Evolutionary conservation across 2,797 vertebrate genomes (phyloP), one percentile per base, ranked within the genome.

Genomic region (Rhabdomys pumilio): DNA sequence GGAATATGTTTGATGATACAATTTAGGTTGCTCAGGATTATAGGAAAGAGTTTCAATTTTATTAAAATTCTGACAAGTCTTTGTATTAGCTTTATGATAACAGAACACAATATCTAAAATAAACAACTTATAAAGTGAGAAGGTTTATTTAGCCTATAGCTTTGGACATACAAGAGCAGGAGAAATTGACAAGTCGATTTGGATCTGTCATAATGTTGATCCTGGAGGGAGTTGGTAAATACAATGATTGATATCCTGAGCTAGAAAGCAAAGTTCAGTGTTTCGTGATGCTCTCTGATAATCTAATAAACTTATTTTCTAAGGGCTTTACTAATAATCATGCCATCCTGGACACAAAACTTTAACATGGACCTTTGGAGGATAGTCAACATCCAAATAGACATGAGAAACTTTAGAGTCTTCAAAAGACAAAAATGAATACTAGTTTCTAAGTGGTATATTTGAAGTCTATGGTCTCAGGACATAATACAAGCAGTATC

Each of bases 271-370:
- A 69, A 26, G 1, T 9, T 26, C 44, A 24, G 19, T 41, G 8
- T 34, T 4, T 8, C 24, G 77, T 1, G 24, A 53, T 26, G 15
- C 20, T 4, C 29, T 31, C 20, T 53, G 26, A 69, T n/a, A 11
- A 79, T 2, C 8, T 12, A 65, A 19, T 6, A 8, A 31, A 6
- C 14, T 61, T n/a, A 79, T 41, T 61, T 77, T 20, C n/a, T 77
- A 14, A 80, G n/a, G 38, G 3, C 26, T n/a, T 38, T 0, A 13
- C 9, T 9, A 24, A 50, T 4, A 29, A 6, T 1, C 1, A 44
- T 38, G 55, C 13, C 29, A 50, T 57, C 6, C n/a, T 67, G 19
- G 19, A 38, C 41, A 15, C 19, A n/a, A 57, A 4, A 38, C 3
- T 57, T 26, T 57, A 57, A n/a, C 50, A 57, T 24, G 29, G 61